Evolutionary conservation across 2,888 invertebrate species (phyloP), one percentile per base, ranked within the genome.

Genomic region (Eupithecia centaureata): DNA sequence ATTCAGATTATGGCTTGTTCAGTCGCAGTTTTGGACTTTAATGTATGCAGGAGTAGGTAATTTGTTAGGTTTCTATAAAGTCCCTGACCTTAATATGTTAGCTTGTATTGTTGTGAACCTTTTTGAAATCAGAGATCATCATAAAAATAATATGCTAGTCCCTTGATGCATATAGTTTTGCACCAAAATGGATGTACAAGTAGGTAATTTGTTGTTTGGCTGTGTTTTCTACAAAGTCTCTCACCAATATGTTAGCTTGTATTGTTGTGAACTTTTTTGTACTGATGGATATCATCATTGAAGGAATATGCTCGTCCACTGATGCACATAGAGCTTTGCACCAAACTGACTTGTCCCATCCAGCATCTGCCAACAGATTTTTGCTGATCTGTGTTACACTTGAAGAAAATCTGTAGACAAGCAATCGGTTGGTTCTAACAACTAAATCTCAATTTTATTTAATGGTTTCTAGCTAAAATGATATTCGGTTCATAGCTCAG

Each of bases 1-100:
- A 68, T 59, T 25, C 47, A n/a, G 62, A 68, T 61, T 38, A 54
- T 5, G 18, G 64, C 61, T 54, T 38, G 68, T 57, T 28, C 68
- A 65, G 28, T 56, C n/a, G 27, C n/a, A n/a, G n/a, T 47, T 42
- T 47, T 47, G 47, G 47, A n/a, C n/a, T n/a, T n/a, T n/a, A n/a
- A n/a, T n/a, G n/a, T n/a, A n/a, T n/a, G n/a, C n/a, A n/a, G n/a
- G n/a, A n/a, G n/a, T n/a, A n/a, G n/a, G n/a, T 4, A 47, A 47
- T 47, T 47, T 22, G 47, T 22, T 47, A 22, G 18, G 18, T 42
- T 18, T 47, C 22, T 12, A 12, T 47, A 47, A 18, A 38, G 2
- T 47, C 18, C 47, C 10, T 47, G 22, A 2, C 22, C 4, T n/a
- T n/a, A 22, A 47, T 47, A 22, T 22, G 0, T 2, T 42, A 18